phyloP scores from a whole-genome alignment of 2,797 vertebrate species.

The Leptatherina wallacei region DNA sequence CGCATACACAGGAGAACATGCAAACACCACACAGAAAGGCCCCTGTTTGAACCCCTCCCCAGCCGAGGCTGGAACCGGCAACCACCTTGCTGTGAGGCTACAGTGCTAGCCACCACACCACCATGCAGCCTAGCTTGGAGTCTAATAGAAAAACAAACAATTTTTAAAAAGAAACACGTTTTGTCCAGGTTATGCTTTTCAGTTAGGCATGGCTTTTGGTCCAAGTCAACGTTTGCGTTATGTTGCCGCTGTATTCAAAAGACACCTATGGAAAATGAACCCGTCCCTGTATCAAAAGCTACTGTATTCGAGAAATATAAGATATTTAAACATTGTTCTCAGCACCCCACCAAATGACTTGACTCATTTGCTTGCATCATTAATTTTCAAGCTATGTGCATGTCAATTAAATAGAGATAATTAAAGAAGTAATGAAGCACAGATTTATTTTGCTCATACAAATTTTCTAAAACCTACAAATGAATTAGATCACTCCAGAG shows the following conservation, averaged over 20 bases:
- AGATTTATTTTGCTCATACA: conserved; percentile 5
- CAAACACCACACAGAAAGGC: no score
- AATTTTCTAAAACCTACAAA: conserved; percentile 5
- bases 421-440: conserved; percentile 7
- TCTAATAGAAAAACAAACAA: no score
- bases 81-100: no score
- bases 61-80: no score
- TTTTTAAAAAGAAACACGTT: background rate
- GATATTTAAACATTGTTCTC: background rate
- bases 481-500: background rate
- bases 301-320: conserved; percentile 4
- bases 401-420: conserved; percentile 4
- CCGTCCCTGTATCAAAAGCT: background rate
- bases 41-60: no score
- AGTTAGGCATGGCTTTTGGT: background rate
- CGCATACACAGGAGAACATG: no score
- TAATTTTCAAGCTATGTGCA: background rate
- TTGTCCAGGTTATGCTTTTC: background rate
- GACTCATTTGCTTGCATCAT: background rate
- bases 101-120: no score
- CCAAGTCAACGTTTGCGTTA: background rate
- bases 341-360: conserved; percentile 1
- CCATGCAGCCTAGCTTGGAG: no score
- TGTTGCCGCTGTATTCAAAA: background rate
- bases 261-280: background rate